These are phyloP conservation scores for Pogonomyrmex californicus DNA, from an alignment of 1,140 invertebrate species.

Conservation along the genomic window DNA sequence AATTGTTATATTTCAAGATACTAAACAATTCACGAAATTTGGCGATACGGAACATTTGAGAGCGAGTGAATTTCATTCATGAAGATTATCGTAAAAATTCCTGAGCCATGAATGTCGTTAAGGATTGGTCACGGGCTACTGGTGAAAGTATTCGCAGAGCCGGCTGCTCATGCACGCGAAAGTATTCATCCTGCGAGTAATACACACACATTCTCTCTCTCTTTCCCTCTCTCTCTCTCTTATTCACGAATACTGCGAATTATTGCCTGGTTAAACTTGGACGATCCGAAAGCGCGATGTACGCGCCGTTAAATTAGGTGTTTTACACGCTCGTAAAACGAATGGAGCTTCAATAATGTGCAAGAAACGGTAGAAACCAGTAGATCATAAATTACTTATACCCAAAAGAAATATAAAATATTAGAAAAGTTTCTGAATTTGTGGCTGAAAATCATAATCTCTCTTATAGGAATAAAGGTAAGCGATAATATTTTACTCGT, in stretches of 20 bases:
- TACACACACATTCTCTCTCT: too few species aligned
- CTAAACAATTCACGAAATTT: neutral
- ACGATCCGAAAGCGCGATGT: slow-evolving; percentile 27
- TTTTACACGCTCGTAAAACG: slow-evolving; percentile 48
- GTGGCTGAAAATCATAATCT: neutral
- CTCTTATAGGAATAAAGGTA: too few species aligned
- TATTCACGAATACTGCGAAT: slow-evolving; percentile 61
- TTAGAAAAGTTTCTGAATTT: slow-evolving; percentile 17
- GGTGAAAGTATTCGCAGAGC: slow-evolving; percentile 69
- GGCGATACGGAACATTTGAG: neutral
- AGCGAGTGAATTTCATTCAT: slow-evolving; percentile 61
- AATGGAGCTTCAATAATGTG: slow-evolving; percentile 31
- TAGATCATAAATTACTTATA: neutral
- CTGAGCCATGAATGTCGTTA: slow-evolving; percentile 69
- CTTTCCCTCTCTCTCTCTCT: neutral
- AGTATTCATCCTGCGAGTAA: slow-evolving; percentile 52
- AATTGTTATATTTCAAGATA: neutral
- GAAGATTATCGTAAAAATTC: slow-evolving; percentile 62
- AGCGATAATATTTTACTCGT: neutral
- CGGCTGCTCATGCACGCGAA: slow-evolving; percentile 63
- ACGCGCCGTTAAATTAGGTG: slow-evolving; percentile 40
- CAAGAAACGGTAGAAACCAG: slow-evolving; percentile 21
- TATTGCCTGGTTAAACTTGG: slow-evolving; percentile 50
- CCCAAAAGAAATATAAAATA: neutral
- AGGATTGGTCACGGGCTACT: slow-evolving; percentile 57